Base-by-base conservation (phyloP, 2,888 invertebrate species). In the Caradrina kadenii region DNA sequence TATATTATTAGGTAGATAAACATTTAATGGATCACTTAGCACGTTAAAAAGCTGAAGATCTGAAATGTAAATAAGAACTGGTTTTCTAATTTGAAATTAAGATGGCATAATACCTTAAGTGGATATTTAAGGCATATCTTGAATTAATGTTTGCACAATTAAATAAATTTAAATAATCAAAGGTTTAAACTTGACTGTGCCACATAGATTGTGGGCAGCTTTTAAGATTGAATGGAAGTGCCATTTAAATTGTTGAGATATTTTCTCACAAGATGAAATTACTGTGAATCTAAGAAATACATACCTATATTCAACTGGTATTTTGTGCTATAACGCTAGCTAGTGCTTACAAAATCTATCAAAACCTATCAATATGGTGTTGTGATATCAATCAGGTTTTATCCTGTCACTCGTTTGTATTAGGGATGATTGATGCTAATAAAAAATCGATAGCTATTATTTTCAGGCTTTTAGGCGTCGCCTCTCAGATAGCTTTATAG, bases 11-110 rank as follows among this genome's bases (percentile, higher is more conserved):
- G 50, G 26, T 53, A 42, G 50, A 73, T 64, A 66, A 63, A 53
- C 10, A 69, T 66, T 80, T 73, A 65, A 69, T 62, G 73, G 63
- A 65, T 55, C 54, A 55, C 42, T 76, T 78, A 59, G 58, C 61
- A 69, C 69, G 48, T 52, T 58, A 61, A 73, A 65, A 39, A 22
- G n/a, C n/a, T n/a, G n/a, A n/a, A n/a, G 48, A 35, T 72, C 54
- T 22, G 13, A 22, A 69, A 73, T 76, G 19, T 45, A 60, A 54
- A 68, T 53, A 48, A 59, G 56, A 62, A 77, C 80, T 50, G 52
- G 77, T 80, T 80, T 66, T 52, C n/a, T 73, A 35, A 67, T 63
- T 77, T 76, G 10, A 67, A 80, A 69, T 70, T 58, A 59, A 74
- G 60, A 60, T 66, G 54, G 39, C 21, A 13, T 50, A 42, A 39